A percentile compares a stretch with the other conserved stretches of the same genome.
Conservation (phyloP, 1,140 invertebrate genomes). For the Vollenhovia emeryi region DNA sequence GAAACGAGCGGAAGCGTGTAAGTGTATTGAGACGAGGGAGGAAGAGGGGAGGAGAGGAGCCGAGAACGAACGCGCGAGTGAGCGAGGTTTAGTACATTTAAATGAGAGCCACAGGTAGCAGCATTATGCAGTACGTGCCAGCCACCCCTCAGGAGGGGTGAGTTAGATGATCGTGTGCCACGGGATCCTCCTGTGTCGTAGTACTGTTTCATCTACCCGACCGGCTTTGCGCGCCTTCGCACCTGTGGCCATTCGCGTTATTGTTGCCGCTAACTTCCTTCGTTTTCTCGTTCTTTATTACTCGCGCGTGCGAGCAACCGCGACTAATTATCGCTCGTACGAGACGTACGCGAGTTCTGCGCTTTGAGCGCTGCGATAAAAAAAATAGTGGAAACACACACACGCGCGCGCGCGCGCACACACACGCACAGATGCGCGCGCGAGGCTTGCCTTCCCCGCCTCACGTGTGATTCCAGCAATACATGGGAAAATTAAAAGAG, state of each 20-base stretch:
- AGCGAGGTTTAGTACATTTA: constrained; percentile 79
- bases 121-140: constrained; percentile 81
- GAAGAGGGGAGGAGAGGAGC: constrained; percentile 16
- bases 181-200: constrained; percentile 66
- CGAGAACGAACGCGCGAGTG: constrained; percentile 45
- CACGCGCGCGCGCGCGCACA: neutral
- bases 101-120: constrained; percentile 82
- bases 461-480: neutral
- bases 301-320: constrained; percentile 50
- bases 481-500: neutral
- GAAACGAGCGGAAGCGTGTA: constrained; percentile 46
- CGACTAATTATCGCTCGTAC: constrained; percentile 55
- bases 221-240: constrained; percentile 70
- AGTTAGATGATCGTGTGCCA: constrained; percentile 78
- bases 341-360: constrained; percentile 27
- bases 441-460: neutral
- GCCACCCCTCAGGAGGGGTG: constrained; percentile 76
- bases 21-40: constrained; percentile 34
- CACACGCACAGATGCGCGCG: neutral
- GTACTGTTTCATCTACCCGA: constrained; percentile 69
- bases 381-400: neutral
- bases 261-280: constrained; percentile 41
- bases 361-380: constrained; percentile 34
- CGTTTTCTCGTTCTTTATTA: neutral
- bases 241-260: constrained; percentile 64